Conservation (phyloP, 2,113 vertebrate genomes). For the Otus sunia region DNA sequence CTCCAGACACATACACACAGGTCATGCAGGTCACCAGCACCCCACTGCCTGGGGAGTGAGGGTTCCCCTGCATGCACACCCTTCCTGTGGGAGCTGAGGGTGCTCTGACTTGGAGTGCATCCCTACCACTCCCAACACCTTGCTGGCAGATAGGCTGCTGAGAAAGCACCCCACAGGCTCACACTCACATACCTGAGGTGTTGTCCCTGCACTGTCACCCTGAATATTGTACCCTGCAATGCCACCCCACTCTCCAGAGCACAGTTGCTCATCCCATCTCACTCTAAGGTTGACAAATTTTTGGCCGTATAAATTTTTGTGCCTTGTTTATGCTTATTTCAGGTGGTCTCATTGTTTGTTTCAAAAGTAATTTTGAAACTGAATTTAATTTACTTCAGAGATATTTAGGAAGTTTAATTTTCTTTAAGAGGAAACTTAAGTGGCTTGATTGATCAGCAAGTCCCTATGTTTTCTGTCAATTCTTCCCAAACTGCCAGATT, state of each 20-base stretch:
- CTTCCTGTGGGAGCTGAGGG: neutral
- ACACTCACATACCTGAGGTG: rapidly evolving
- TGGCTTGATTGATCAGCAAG: neutral
- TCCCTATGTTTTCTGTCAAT: neutral
- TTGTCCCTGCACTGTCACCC: neutral
- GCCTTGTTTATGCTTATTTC: neutral
- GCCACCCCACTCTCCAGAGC: neutral
- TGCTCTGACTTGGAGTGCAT: neutral
- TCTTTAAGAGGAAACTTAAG: neutral
- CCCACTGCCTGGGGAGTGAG: rapidly evolving
- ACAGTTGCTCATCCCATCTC: rapidly evolving
- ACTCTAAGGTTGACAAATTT: neutral
- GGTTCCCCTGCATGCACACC: rapidly evolving
- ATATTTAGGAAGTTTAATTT: neutral
- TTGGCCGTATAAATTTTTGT: neutral
- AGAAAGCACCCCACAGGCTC: neutral
- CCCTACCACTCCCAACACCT: neutral
- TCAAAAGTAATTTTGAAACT: neutral
- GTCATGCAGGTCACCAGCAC: neutral
- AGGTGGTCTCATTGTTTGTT: neutral
- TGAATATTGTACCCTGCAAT: neutral
- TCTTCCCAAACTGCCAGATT: neutral
- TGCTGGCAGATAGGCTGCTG: rapidly evolving
- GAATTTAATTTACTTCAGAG: neutral
- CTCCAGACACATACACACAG: no score